Evolutionary conservation across 1,140 invertebrate genomes (phyloP), one percentile per base, ranked within the genome.

Genomic region (Drosophila nikananu): DNA sequence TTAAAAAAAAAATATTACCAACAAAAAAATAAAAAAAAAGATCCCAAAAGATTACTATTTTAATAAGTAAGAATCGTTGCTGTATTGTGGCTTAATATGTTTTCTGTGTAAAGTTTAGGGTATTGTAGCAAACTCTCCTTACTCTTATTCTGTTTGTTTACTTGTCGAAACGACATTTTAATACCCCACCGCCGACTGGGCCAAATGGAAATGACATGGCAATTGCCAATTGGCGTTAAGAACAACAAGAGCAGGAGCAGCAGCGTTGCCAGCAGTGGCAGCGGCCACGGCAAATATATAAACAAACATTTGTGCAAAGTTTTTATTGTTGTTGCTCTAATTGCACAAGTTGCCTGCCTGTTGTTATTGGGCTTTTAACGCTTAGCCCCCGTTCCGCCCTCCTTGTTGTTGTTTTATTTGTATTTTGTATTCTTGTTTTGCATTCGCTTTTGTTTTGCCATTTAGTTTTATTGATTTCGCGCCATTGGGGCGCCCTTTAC

Each of bases 401-500:
- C 10, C 64, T 37, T 41, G 35, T 54, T 48, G 55, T 67, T 77
- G 62, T 66, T 55, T 77, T 77, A 54, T 54, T 57, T 57, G 54
- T 25, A 57, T 57, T 57, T 57, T 25, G 54, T 55, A 23, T 55
- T 55, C 52, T 55, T 55, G 52, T 55, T 55, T 55, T 55, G 52
- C 37, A 57, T 57, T 42, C 62, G 59, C 68, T 35, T 76, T 49
- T 73, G 46, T 73, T 73, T 60, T 62, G 75, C 65, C 83, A 68
- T 83, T 87, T 81, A 71, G 63, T 84, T 87, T 90, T 90, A 87
- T 87, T 87, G 84, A 87, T 87, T 87, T 90, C 78, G 67, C 71
- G 86, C 81, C 81, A 90, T 61, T 81, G 66, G 70, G 81, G 63
- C 81, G 81, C 86, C 86, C 78, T 89, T 81, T 77, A 54, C 71